Conservation (phyloP, 2,888 invertebrate genomes). For the Drosophila nigricruria region DNA sequence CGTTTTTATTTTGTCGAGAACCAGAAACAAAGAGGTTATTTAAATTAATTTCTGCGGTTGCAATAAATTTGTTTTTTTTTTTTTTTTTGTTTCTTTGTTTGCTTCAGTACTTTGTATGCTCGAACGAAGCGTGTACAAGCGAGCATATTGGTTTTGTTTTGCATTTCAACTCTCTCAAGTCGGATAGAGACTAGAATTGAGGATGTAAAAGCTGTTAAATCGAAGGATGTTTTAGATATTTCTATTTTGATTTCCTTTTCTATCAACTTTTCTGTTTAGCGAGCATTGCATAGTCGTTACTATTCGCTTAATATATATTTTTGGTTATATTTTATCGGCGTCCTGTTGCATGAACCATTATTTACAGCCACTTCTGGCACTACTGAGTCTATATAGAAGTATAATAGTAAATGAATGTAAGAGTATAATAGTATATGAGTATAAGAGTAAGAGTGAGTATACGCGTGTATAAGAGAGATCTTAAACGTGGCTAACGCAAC, state of each 20-base stretch:
- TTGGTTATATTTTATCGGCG: too few species aligned
- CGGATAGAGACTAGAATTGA: background rate
- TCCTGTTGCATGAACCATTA: too few species aligned
- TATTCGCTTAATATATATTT: too few species aligned
- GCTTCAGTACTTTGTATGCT: constrained; percentile 26
- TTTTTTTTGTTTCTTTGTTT: background rate
- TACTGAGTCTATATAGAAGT: too few species aligned
- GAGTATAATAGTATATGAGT: background rate
- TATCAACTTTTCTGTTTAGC: too few species aligned
- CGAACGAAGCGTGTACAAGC: background rate
- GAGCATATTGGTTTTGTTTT: background rate
- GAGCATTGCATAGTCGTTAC: too few species aligned
- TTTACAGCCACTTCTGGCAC: too few species aligned
- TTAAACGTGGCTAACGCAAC: too few species aligned
- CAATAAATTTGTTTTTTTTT: constrained; percentile 68
- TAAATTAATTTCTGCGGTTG: constrained; percentile 77
- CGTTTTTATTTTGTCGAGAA: constrained; percentile 52
- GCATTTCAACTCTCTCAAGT: background rate
- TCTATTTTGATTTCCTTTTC: too few species aligned
- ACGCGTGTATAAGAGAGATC: too few species aligned
- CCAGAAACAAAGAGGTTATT: constrained; percentile 65
- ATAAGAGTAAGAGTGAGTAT: background rate
- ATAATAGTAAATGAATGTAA: background rate
- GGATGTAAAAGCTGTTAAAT: background rate
- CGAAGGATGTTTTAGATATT: too few species aligned